phyloP scores from a whole-genome alignment of 2,113 vertebrate genomes.

The Setophaga coronata region DNA sequence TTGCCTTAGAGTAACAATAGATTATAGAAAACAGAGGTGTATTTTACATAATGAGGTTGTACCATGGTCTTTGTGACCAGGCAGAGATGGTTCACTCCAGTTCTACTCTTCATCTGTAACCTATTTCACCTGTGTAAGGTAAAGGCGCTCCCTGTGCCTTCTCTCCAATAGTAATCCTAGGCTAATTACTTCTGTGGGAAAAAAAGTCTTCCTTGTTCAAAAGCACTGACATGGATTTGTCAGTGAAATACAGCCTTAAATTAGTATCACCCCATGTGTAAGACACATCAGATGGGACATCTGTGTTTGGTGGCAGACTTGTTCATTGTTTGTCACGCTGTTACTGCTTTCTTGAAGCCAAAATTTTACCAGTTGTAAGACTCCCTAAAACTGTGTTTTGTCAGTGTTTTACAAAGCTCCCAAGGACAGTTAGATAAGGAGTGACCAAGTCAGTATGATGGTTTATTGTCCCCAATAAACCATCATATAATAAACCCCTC shows the following conservation, averaged over 20 bases:
- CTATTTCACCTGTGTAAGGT: neutral
- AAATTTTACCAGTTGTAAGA: neutral
- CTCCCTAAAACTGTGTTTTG: neutral
- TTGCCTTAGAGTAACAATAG: neutral
- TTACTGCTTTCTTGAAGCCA: neutral
- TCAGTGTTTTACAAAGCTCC: neutral
- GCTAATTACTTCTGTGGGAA: neutral
- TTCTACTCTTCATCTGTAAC: neutral
- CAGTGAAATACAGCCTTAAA: neutral
- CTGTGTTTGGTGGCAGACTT: neutral
- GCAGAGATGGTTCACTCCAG: neutral
- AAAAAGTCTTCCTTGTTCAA: neutral
- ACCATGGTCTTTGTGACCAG: neutral
- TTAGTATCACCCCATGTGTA: neutral
- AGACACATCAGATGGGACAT: neutral
- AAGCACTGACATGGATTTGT: neutral
- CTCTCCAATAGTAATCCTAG: neutral
- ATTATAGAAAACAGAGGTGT: neutral
- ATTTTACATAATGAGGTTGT: neutral
- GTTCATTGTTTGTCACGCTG: neutral
- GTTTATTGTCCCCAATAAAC: neutral
- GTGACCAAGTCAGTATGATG: neutral
- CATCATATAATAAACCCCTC: neutral
- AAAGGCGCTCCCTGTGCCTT: neutral
- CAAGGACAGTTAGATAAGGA: neutral